Evolutionary conservation across 2,797 vertebrate genomes (phyloP).

Genomic region (Scolopax rusticola): DNA sequence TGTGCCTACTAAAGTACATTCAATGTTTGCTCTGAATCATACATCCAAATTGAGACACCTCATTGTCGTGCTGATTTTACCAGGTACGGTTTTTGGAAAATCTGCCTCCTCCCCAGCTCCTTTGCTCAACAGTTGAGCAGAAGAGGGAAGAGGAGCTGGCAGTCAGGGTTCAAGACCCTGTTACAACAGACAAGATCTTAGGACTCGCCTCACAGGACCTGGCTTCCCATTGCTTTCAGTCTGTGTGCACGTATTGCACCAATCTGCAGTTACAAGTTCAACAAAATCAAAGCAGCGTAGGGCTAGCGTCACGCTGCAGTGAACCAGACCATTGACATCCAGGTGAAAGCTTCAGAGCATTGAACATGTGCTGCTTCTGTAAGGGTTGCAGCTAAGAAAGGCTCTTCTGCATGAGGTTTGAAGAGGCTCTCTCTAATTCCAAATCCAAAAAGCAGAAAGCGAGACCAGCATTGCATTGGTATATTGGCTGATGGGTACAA

Average conservation of each 20-base stretch:
- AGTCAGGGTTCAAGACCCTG: not conserved
- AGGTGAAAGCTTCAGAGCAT: not conserved
- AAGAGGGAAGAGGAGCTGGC: not conserved
- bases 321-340: not conserved
- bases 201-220: not conserved
- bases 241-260: not conserved
- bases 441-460: not conserved
- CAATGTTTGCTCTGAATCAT: not conserved
- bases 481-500: constrained; percentile 43
- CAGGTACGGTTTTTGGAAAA: not conserved
- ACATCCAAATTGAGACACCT: not conserved
- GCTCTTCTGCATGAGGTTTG: not conserved
- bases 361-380: fast-evolving
- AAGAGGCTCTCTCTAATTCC: not conserved
- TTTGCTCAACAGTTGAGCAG: not conserved
- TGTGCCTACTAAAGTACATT: not conserved
- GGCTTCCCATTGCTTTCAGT: not conserved
- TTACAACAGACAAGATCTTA: not conserved
- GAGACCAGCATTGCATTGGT: not conserved
- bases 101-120: not conserved
- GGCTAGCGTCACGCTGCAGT: fast-evolving
- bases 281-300: not conserved
- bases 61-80: not conserved
- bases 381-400: not conserved
- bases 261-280: not conserved